phyloP scores from a whole-genome alignment of 2,797 vertebrate genomes.

The Brachyrhaphis roseni region DNA sequence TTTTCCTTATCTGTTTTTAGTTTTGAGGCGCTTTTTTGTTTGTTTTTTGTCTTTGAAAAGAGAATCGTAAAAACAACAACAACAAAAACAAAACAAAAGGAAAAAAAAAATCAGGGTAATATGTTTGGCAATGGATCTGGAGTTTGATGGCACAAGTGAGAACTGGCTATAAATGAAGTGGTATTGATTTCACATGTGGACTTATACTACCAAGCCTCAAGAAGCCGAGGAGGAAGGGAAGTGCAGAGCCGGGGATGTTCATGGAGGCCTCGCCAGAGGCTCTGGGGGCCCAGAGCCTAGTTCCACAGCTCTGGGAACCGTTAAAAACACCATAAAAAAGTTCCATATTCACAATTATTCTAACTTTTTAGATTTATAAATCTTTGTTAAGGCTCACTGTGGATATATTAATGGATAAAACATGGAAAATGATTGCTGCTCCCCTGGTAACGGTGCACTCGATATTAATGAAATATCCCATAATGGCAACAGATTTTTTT shows the following conservation, averaged over 20 bases:
- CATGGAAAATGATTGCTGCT: conserved; percentile 68
- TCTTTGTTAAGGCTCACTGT: conserved; percentile 73
- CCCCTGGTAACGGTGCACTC: conserved; percentile 68
- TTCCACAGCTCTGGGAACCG: conserved; percentile 68
- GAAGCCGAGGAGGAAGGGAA: conserved; percentile 55
- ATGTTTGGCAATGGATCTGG: conserved; percentile 75
- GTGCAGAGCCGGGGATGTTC: conserved; percentile 64
- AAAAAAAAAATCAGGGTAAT: conserved; percentile 60
- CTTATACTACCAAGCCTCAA: conserved; percentile 52
- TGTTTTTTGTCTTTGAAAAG: conserved; percentile 41
- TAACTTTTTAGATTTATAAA: conserved; percentile 79
- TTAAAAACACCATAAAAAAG: conserved; percentile 78
- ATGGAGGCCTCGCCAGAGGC: conserved; percentile 48
- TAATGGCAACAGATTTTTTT: conserved; percentile 65
- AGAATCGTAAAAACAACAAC: conserved; percentile 37
- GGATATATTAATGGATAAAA: conserved; percentile 77
- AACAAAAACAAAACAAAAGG: conserved; percentile 1
- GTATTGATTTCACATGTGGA: conserved; percentile 84
- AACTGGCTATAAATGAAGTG: conserved; percentile 75
- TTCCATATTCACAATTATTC: conserved; percentile 79
- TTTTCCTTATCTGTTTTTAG: conserved; percentile 37
- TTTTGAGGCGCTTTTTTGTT: conserved; percentile 29
- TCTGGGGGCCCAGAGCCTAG: conserved; percentile 53
- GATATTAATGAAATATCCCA: conserved; percentile 75
- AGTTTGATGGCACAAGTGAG: conserved; percentile 79